Evolutionary conservation across 2,113 vertebrate genomes (phyloP), one percentile per base, ranked within the genome.

Genomic region (Aleadryas rufinucha): DNA sequence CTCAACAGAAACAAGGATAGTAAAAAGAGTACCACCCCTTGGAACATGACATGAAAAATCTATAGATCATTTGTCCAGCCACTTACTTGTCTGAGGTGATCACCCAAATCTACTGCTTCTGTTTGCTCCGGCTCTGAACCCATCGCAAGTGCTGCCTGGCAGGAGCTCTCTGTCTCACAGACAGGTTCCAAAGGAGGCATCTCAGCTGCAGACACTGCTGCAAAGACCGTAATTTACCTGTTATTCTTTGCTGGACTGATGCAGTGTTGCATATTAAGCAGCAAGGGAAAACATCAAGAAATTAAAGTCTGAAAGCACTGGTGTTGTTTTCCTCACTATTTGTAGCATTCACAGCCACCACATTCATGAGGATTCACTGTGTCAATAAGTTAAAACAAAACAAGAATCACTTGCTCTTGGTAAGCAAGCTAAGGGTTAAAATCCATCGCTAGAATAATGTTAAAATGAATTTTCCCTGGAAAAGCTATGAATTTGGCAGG

Each of bases 61-160:
- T 42, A 56, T 20, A 60, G 35, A 44, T 17, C 0, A 1, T 50
- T 66, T 19, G 10, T 63, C 74, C 63, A 85, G 26, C 21, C 27
- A 78, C 96, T 96, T 75, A 98, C 98, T 89, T 96, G 91, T 81
- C 96, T 94, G 66, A 97, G 27, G 49, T 77, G 88, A 76, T 87
- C 90, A 54, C 33, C 10, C 41, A 60, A 30, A 72, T 59, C 65
- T 54, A 61, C 71, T 35, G 56, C 52, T 60, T 75, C 63, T 47
- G 50, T 44, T 70, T 95, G 95, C 44, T 64, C 68, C 42, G 81
- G 22, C n/a, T 80, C 79, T 2, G 39, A 18, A n/a, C 84, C 70
- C 80, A 54, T 65, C 56, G 0, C 12, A 49, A 16, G 7, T 16
- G 76, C 59, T 57, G n/a, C 8, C 52, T 60, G 54, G 52, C 11